phyloP scores from a whole-genome alignment of 2,888 invertebrate species.

The Perizoma flavofasciatum region DNA sequence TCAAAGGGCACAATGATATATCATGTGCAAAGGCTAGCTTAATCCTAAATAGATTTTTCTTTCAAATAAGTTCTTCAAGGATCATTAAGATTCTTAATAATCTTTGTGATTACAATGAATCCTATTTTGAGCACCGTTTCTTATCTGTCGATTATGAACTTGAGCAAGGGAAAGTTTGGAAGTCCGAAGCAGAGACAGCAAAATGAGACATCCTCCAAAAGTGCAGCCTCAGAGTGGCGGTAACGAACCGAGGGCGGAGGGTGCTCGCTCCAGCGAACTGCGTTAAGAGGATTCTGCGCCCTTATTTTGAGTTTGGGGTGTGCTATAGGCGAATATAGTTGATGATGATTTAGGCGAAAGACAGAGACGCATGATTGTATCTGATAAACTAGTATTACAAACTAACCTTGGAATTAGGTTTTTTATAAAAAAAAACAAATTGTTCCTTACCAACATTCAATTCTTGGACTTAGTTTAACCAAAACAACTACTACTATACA shows the following conservation, averaged over 20 bases:
- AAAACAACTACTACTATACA: too few relatives aligned
- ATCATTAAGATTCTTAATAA: too few relatives aligned
- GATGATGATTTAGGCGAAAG: background rate
- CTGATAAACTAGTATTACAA: conserved; percentile 4
- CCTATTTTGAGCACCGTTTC: background rate
- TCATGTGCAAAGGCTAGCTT: too few relatives aligned
- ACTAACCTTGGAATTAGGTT: too few relatives aligned
- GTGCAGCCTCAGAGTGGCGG: conserved; percentile 76
- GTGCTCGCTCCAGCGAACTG: conserved; percentile 72
- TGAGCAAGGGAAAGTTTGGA: conserved; percentile 27
- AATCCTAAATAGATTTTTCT: too few relatives aligned
- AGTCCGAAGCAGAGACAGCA: conserved; percentile 39
- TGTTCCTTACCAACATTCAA: too few relatives aligned
- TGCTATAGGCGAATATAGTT: conserved; percentile 22
- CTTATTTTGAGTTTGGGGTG: conserved; percentile 49
- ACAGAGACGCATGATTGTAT: conserved; percentile 11
- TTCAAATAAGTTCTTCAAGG: too few relatives aligned
- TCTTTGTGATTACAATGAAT: too few relatives aligned
- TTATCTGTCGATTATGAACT: conserved; percentile 1
- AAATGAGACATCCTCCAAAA: conserved; percentile 59
- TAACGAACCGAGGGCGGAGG: conserved; percentile 68
- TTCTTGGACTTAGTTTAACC: too few relatives aligned
- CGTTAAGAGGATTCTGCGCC: conserved; percentile 82
- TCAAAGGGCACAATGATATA: too few relatives aligned
- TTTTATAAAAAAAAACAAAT: too few relatives aligned